Percentiles rank a stretch among this genome's conserved stretches.
These are phyloP conservation scores for Orthosia gracilis DNA, from an alignment of 2,888 invertebrate genomes.

Conservation along the genomic window DNA sequence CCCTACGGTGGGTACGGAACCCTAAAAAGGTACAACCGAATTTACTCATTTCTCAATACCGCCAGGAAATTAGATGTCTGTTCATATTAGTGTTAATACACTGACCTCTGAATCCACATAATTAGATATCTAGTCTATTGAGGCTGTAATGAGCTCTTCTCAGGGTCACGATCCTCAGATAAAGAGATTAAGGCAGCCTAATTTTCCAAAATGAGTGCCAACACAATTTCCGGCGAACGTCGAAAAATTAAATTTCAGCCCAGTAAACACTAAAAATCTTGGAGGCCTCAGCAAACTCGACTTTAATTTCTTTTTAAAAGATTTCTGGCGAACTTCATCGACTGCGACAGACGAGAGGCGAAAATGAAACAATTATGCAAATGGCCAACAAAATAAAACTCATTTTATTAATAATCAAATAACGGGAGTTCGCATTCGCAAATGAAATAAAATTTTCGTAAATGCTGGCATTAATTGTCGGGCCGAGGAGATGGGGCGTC, in stretches of 20 bases:
- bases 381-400: constrained; percentile 89
- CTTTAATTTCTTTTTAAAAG: constrained; percentile 86
- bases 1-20: too few relatives aligned
- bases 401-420: constrained; percentile 90
- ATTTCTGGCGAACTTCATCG: constrained; percentile 81
- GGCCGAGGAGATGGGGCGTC: constrained; percentile 66
- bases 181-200: constrained; percentile 51
- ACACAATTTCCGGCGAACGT: constrained; percentile 62
- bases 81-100: not conserved
- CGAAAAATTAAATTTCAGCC: constrained; percentile 69
- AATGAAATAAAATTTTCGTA: constrained; percentile 88
- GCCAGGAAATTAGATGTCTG: not conserved
- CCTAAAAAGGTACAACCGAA: too few relatives aligned
- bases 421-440: constrained; percentile 86
- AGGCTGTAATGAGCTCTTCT: constrained; percentile 36
- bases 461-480: constrained; percentile 88
- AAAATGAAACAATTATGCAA: constrained; percentile 90
- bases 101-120: constrained; percentile 1
- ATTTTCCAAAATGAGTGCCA: constrained; percentile 61
- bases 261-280: constrained; percentile 76
- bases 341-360: constrained; percentile 81
- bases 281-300: constrained; percentile 74
- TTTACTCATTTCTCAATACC: not conserved
- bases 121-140: constrained; percentile 21
- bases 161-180: constrained; percentile 32